Base-by-base conservation (phyloP, 2,888 invertebrate genomes). In the Mylabris sibirica region DNA sequence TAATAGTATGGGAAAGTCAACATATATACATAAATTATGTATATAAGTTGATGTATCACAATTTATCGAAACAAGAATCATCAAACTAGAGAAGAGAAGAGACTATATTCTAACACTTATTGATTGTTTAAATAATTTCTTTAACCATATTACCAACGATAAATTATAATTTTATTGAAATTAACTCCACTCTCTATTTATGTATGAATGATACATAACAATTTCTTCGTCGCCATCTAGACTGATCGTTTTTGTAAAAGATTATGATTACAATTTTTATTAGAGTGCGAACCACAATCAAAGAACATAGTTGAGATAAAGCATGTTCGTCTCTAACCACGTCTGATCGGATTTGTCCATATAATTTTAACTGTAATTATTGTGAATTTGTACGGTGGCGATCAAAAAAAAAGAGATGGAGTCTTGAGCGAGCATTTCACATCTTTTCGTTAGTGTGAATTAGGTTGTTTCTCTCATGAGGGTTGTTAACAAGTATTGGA, bases 1-100 rank as follows among this genome's bases (percentile, higher is more conserved):
- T 57, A 57, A 57, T 57, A 57, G 57, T 22, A 57, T 57, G 57
- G 57, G 57, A 57, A 57, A 57, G 57, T 57, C 57, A 57, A 57
- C 57, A 24, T 57, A 57, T 24, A 57, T 57, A 24, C 49, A 53
- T 53, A 53, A 53, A 53, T 57, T 57, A 57, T 57, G 57, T 49
- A 20, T 49, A 20, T 49, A 20, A 49, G 6, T 17, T 49, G 49
- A 49, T 49, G 20, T 8, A 49, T 49, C 49, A 30, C 30, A 49
- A 20, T 49, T 49, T 49, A 49, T 20, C 20, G 20, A 3, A 49
- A 9, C 20, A 49, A 30, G 30, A 49, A 49, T 20, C 49, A 20
- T 20, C 49, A 17, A 30, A 44, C 17, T n/a, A 44, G 20, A 22
- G 20, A 20, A 49, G 20, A 20, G 20, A 49, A 11, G 11, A 49